Percentiles rank a stretch among this genome's conserved stretches.
Conservation (phyloP, 2,113 vertebrate species). For the Melospiza melodia region DNA sequence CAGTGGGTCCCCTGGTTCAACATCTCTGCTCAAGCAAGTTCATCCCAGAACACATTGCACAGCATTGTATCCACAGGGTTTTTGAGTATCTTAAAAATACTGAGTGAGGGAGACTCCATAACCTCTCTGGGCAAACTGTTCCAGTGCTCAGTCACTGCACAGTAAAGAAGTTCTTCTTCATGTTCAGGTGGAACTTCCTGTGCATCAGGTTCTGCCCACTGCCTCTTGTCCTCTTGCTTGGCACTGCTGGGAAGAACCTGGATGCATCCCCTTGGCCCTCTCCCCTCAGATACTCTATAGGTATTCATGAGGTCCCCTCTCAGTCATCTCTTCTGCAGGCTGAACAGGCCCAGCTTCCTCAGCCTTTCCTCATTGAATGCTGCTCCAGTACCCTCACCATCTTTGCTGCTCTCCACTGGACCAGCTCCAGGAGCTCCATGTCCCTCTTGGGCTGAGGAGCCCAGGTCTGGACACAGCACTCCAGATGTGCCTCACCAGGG, state of each 20-base stretch:
- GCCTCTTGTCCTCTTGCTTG: neutral
- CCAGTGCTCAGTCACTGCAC: accelerated
- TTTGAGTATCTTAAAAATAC: neutral
- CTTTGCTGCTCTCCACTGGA: neutral
- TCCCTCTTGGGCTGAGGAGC: neutral
- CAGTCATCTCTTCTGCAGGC: neutral
- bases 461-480: neutral
- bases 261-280: neutral
- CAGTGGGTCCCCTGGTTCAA: neutral
- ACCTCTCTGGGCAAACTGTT: too few relatives aligned
- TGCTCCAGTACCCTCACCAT: neutral
- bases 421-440: neutral
- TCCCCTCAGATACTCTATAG: neutral
- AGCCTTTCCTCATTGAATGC: neutral
- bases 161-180: neutral
- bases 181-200: neutral
- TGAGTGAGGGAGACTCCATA: neutral
- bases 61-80: neutral
- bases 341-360: neutral
- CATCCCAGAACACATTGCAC: neutral
- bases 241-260: neutral
- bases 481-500: neutral
- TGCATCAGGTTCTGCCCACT: neutral
- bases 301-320: neutral
- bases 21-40: neutral